Conservation (phyloP, 1,140 invertebrate genomes). For the Gryon sp. region DNA sequence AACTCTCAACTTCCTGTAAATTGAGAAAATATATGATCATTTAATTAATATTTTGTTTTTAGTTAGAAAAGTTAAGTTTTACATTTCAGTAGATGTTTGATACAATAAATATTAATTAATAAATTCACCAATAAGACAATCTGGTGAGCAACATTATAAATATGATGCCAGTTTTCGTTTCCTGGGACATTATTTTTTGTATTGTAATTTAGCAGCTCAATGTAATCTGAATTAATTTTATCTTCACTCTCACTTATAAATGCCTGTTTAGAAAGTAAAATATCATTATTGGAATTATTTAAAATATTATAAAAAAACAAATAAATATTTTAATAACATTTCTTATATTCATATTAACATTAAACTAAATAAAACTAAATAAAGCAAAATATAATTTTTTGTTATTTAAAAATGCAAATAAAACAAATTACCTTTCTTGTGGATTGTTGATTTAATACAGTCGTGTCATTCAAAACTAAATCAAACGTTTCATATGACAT, state of each 20-base stretch:
- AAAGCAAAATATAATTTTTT: too few relatives aligned
- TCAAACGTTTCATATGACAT: constrained; percentile 24
- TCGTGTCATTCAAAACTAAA: background rate
- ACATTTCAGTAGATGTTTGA: too few relatives aligned
- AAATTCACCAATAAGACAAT: constrained; percentile 32
- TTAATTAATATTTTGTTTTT: background rate
- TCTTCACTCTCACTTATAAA: constrained; percentile 42
- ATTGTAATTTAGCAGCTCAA: constrained; percentile 65
- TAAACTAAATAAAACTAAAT: background rate
- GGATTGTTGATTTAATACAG: constrained; percentile 3
- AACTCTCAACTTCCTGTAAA: constrained; percentile 24
- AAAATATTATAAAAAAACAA: background rate
- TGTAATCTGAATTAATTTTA: constrained; percentile 65
- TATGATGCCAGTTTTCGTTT: constrained; percentile 28
- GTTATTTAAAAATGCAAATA: background rate
- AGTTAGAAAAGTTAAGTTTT: background rate
- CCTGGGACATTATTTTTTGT: constrained; percentile 37
- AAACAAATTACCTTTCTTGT: constrained; percentile 3
- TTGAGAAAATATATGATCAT: background rate
- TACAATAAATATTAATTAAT: background rate
- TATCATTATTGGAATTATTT: background rate
- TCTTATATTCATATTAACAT: background rate
- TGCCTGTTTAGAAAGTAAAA: constrained; percentile 10
- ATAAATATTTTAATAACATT: background rate
- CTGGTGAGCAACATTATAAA: constrained; percentile 28